Base-by-base conservation (phyloP, 2,113 vertebrate species). In the Sorex araneus region DNA sequence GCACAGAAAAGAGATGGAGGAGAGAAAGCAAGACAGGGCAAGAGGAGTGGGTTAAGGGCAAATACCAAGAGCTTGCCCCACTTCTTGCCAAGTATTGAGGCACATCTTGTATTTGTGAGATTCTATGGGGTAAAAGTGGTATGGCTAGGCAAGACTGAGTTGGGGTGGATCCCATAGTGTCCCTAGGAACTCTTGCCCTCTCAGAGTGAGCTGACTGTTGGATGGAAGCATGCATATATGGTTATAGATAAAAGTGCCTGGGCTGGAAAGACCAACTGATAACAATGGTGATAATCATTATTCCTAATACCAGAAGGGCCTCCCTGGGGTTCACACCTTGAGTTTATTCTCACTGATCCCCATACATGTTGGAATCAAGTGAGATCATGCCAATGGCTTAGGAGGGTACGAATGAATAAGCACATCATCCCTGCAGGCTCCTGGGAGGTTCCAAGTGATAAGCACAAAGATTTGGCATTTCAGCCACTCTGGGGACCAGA, bases 1-100 rank as follows among this genome's bases (percentile, higher is more conserved):
- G 94, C 87, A 84, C 67, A 89, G 93, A 83, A 95, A 63, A 63
- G 69, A 96, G 80, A 91, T 94, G 90, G 91, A 93, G 77, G 80
- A 84, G 60, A 90, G 64, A 94, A 70, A 83, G 18, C 45, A 75
- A 43, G 85, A 69, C 40, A 84, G 91, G 25, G 34, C 16, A 69
- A 74, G 80, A 87, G 5, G 32, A 92, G 21, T 34, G n/a, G 60
- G 8, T n/a, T 69, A 0, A 1, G 71, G 21, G 21, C 40, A 21
- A 3, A 81, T 57, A 47, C 73, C 36, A 47, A 28, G 43, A 70
- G 12, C 40, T 36, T 21, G 9, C 32, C 21, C 54, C 3, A 47
- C 63, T 66, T 36, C 16, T 13, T 1, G 15, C 19, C 32, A 70
- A 60, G 5, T 40, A 36, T 13, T 79, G 30, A 86, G 75, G 50